Conservation (phyloP, 2,113 vertebrate species). For the Chaenocephalus aceratus region DNA sequence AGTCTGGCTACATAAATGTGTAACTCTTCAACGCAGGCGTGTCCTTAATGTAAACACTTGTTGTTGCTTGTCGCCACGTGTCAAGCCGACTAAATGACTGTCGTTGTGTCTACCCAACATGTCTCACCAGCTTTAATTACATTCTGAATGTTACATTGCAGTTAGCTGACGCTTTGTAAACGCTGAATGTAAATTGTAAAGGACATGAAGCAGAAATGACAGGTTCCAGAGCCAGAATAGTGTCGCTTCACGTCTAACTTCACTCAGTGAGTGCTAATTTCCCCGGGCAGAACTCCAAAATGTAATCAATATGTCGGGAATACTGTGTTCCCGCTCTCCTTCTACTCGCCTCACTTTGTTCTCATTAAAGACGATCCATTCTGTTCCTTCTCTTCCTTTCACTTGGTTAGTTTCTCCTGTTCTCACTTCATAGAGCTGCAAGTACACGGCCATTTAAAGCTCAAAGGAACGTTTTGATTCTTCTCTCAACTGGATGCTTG, state of each 20-base stretch:
- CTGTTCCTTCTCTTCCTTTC: constrained; percentile 10
- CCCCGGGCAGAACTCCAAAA: constrained; percentile 31
- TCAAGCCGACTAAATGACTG: background rate
- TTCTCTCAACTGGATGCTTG: background rate
- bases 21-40: too few relatives aligned
- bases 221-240: constrained; percentile 27
- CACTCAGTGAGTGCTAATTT: constrained; percentile 53
- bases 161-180: background rate
- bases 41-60: background rate
- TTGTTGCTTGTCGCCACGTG: too few relatives aligned
- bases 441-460: background rate
- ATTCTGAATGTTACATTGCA: too few relatives aligned
- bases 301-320: constrained; percentile 60
- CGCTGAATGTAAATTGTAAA: constrained; percentile 6
- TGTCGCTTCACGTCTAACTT: constrained; percentile 18
- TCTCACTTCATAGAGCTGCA: constrained; percentile 4
- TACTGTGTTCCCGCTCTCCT: constrained; percentile 19
- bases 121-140: constrained; percentile 14
- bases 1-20: too few relatives aligned
- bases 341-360: constrained; percentile 57
- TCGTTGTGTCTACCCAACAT: background rate
- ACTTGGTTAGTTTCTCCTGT: constrained; percentile 19
- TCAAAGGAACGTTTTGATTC: background rate
- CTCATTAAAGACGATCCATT: constrained; percentile 59
- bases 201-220: constrained; percentile 14